Base-by-base conservation (phyloP, 2,797 vertebrate genomes). In the Periophthalmus magnuspinnatus region DNA sequence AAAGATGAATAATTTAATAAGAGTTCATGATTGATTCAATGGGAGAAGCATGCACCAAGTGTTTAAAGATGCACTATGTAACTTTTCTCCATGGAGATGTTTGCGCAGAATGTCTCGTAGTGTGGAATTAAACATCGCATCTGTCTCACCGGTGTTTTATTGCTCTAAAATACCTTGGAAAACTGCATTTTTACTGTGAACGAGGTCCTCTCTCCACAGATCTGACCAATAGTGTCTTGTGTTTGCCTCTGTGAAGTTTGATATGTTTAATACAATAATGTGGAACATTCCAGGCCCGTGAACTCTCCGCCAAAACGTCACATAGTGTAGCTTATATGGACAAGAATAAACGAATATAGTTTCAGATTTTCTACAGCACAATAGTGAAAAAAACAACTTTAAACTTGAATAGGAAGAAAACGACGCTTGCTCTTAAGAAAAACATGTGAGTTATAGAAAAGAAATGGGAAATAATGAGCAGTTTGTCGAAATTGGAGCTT, bases 391-490 rank as follows among this genome's bases (percentile, higher is more conserved):
- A n/a, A n/a, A n/a, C n/a, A n/a, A n/a, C n/a, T n/a, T n/a, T n/a
- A n/a, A n/a, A n/a, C n/a, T n/a, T n/a, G n/a, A n/a, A n/a, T n/a
- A n/a, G n/a, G n/a, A n/a, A n/a, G n/a, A n/a, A n/a, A n/a, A n/a
- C n/a, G 38, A 11, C 13, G 38, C 38, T 41, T 13, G 11, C 76
- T 80, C 84, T 87, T 87, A 86, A 91, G 92, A 92, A 89, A 84
- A 88, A 17, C 79, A 72, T 82, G 38, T 41, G 84, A 90, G 90
- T 84, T 74, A 81, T 84, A 80, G 82, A 84, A 85, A 79, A 79
- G 75, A 83, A 89, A 88, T 89, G 79, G 77, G 77, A 79, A 86
- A 74, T 78, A 84, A 86, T 75, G 82, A 82, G 74, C 41, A 45
- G 41, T 45, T 45, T 45, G 41, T 45, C 10, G 5, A 41, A 13